Conservation (phyloP, 1,140 invertebrate genomes). For the Sycobia sp. region DNA sequence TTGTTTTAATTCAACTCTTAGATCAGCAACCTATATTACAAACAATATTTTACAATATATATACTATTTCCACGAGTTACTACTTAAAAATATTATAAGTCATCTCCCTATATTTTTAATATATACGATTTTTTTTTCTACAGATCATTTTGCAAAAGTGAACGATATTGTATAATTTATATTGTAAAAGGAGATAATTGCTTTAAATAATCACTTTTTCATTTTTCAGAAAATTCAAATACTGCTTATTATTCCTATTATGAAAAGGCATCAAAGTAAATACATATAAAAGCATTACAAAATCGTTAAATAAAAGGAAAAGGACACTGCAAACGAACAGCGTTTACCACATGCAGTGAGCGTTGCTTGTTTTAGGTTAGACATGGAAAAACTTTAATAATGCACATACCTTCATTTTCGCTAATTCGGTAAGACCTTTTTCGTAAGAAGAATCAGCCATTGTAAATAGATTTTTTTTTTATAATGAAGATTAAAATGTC, state of each 20-base stretch:
- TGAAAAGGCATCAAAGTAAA: background rate
- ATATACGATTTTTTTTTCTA: too few relatives aligned
- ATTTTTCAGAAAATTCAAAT: too few relatives aligned
- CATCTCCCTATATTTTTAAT: too few relatives aligned
- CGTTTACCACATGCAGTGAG: background rate
- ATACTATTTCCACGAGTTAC: too few relatives aligned
- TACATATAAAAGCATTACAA: background rate
- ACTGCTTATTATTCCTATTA: background rate
- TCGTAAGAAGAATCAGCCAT: slow-evolving; percentile 61
- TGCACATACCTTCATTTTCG: slow-evolving; percentile 57
- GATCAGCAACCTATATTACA: slow-evolving; percentile 61
- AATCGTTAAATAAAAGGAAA: too few relatives aligned
- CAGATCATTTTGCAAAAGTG: too few relatives aligned
- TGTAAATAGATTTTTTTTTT: slow-evolving; percentile 20
- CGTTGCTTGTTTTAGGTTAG: slow-evolving; percentile 36
- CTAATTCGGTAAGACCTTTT: slow-evolving; percentile 55
- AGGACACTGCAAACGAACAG: too few relatives aligned
- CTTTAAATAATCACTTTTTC: too few relatives aligned
- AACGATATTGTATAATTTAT: too few relatives aligned
- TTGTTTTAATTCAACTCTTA: slow-evolving; percentile 79
- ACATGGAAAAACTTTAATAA: background rate
- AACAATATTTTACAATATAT: background rate
- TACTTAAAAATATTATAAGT: too few relatives aligned
- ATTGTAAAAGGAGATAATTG: too few relatives aligned
- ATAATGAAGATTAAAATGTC: too few relatives aligned